Conservation (phyloP, 2,113 vertebrate species). For the Mobula birostris region DNA sequence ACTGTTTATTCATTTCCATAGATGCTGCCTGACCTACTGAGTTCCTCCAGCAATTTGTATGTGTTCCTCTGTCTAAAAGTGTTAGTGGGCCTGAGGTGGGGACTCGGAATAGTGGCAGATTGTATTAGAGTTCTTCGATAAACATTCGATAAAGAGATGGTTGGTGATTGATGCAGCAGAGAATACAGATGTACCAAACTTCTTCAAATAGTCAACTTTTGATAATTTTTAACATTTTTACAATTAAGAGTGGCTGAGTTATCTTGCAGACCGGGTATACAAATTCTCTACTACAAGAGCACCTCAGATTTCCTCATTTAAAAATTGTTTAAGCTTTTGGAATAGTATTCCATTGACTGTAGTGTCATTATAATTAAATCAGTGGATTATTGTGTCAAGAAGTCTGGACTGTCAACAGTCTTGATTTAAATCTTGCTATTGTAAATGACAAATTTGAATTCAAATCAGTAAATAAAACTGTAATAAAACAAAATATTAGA, state of each 20-base stretch:
- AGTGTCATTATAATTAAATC: too few species aligned
- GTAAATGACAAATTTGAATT: too few species aligned
- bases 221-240: not conserved
- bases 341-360: not conserved
- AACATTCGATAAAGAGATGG: not conserved
- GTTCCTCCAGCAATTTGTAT: too few species aligned
- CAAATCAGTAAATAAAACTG: too few species aligned
- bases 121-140: not conserved
- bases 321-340: not conserved
- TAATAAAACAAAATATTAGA: too few species aligned
- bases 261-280: not conserved
- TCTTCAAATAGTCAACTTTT: not conserved
- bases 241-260: not conserved
- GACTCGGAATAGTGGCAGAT: not conserved
- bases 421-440: too few species aligned
- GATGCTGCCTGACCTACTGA: too few species aligned
- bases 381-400: too few species aligned
- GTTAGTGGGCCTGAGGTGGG: not conserved
- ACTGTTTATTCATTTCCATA: too few species aligned
- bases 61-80: not conserved
- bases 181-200: not conserved
- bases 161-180: not conserved
- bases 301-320: not conserved
- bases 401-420: too few species aligned
- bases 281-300: not conserved